Evolutionary conservation across 2,113 vertebrate genomes (phyloP).

Genomic region (Phoenicopterus ruber): DNA sequence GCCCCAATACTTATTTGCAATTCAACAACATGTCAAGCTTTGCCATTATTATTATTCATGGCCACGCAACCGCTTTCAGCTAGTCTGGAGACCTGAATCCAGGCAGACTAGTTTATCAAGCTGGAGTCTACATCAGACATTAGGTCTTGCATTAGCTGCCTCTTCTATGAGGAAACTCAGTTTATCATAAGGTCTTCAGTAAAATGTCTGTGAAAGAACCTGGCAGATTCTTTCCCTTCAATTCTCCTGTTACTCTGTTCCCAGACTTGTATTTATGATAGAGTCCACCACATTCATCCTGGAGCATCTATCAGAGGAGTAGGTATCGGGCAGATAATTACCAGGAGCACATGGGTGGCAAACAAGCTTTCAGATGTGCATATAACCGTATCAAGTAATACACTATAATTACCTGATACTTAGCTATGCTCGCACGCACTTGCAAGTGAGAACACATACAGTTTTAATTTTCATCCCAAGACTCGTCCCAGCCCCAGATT

Average conservation of each 20-base stretch:
- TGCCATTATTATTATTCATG: background rate
- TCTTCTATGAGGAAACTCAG: background rate
- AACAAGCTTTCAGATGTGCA: background rate
- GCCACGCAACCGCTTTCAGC: background rate
- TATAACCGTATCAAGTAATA: background rate
- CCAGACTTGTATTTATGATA: background rate
- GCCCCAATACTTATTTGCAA: background rate
- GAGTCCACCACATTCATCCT: background rate
- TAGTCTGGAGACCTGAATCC: background rate
- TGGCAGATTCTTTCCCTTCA: background rate
- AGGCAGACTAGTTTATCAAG: conserved; percentile 18
- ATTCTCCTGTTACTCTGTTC: background rate
- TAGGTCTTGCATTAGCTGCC: background rate
- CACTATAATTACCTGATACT: background rate
- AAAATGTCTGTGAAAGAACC: background rate
- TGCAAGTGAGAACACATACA: background rate
- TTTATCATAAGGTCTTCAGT: background rate
- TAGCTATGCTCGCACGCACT: rapidly evolving
- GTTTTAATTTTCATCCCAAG: background rate
- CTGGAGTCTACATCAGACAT: background rate
- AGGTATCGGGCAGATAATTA: background rate
- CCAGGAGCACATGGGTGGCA: background rate
- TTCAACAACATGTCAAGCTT: background rate
- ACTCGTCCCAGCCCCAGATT: background rate
- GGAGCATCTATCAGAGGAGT: background rate